Evolutionary conservation across 2,888 invertebrate species (phyloP).

Genomic region (Rapana venosa): DNA sequence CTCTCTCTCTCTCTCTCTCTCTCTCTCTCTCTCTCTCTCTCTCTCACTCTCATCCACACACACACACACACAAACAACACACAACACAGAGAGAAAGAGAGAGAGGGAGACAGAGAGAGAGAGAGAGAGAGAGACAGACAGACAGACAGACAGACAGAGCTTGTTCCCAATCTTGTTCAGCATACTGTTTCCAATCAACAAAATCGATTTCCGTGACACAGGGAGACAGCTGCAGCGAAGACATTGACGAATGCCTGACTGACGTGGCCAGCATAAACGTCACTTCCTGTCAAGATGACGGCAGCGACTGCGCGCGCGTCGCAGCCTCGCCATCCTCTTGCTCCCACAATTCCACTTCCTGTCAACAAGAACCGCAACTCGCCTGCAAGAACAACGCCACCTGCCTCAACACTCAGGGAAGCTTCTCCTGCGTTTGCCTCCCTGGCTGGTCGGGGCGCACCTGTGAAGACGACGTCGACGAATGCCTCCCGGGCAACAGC

Average conservation of each 20-base stretch:
- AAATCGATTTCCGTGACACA: too few species aligned
- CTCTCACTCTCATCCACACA: not conserved
- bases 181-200: too few species aligned
- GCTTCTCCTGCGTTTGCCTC: conserved; percentile 31
- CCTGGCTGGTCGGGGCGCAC: not conserved
- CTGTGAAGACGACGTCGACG: conserved; percentile 30
- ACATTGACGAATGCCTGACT: conserved; percentile 29
- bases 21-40: not conserved
- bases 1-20: not conserved
- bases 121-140: too few species aligned
- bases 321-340: not conserved
- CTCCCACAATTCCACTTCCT: not conserved
- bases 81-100: too few species aligned
- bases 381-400: conserved; percentile 41
- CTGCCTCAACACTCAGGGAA: conserved; percentile 34
- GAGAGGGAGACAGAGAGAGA: too few species aligned
- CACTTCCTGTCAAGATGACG: not conserved
- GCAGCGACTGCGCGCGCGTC: not conserved
- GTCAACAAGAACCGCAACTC: not conserved
- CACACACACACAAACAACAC: too few species aligned
- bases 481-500: not conserved
- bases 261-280: not conserved
- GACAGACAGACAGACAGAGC: too few species aligned
- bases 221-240: conserved; percentile 36
- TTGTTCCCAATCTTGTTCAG: too few species aligned